Base-by-base conservation (phyloP, 2,888 invertebrate genomes). In the Platycnemis pennipes region DNA sequence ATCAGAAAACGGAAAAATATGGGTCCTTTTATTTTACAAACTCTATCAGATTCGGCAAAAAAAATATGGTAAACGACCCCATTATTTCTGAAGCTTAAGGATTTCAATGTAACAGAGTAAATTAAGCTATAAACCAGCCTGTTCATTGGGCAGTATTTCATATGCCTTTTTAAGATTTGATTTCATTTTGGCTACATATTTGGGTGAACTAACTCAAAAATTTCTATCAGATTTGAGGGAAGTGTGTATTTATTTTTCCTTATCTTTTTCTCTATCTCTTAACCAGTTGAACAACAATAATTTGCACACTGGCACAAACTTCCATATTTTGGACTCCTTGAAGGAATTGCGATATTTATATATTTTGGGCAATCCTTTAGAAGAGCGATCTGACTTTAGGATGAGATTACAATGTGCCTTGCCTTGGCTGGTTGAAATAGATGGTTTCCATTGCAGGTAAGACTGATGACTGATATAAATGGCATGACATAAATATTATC, bases 331-430 rank as follows among this genome's bases (percentile, higher is more conserved):
- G 88, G 96, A 97, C 42, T 96, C 96, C 0, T 98, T 98, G 96
- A 97, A 97, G 95, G 97, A 97, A 88, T 96, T 99, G 8, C 96
- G 97, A 94, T 99, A 99, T 0, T 98, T 99, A 94, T 99, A 99
- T 96, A 96, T 99, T 95, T 99, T 99, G 96, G 97, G 98, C 56
- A 99, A 99, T 97, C 99, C 99, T 0, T 96, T 99, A 0, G 97
- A 98, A 0, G 97, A 97, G 69, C 99, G 98, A 97, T 97, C 98
- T 0, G 98, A 98, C 95, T 99, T 99, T 96, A 97, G 99, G 94
- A 97, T 99, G 95, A 99, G 99, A 96, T 97, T 99, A 87, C 99
- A 98, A 96, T 96, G 99, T 94, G 97, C 98, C 0, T 97, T 99
- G 42, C 99, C 99, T 0, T 98, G 98, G 95, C 96, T 99, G 49